phyloP scores from a whole-genome alignment of 1,140 invertebrate genomes.

The Phymorhynchus buccinoides region DNA sequence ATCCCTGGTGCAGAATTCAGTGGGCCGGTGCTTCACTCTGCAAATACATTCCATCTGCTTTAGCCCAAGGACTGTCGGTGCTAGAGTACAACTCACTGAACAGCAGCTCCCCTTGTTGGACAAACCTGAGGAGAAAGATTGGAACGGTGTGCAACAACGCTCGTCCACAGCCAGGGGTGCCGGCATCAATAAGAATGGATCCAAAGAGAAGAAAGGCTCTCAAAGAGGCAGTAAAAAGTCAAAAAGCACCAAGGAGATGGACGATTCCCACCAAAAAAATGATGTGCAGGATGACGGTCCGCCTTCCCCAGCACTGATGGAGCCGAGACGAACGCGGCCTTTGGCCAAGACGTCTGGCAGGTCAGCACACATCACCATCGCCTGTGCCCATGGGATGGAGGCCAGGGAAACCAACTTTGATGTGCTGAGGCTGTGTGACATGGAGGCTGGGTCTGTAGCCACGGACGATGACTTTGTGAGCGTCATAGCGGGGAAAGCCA shows the following conservation, averaged over 20 bases:
- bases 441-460: slow-evolving; percentile 36
- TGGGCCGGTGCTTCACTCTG: slow-evolving; percentile 49
- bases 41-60: slow-evolving; percentile 53
- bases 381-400: slow-evolving; percentile 42
- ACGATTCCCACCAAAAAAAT: background rate
- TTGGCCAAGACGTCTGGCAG: slow-evolving; percentile 31
- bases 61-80: slow-evolving; percentile 48
- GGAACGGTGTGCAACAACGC: background rate
- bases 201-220: background rate
- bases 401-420: slow-evolving; percentile 52
- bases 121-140: slow-evolving; percentile 49
- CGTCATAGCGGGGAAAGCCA: slow-evolving; percentile 38
- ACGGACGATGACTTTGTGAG: slow-evolving; percentile 7
- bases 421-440: slow-evolving; percentile 51
- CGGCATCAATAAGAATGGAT: background rate
- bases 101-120: slow-evolving; percentile 45
- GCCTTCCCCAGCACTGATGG: background rate
- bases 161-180: background rate
- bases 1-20: slow-evolving; percentile 48
- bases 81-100: slow-evolving; percentile 46
- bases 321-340: background rate
- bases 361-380: slow-evolving; percentile 58
- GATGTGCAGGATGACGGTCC: background rate
- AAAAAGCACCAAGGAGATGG: slow-evolving; percentile 2
- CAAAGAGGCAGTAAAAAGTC: slow-evolving; percentile 7